A percentile compares a stretch with the other conserved stretches of the same genome.
Conservation (phyloP, 2,888 invertebrate species). For the Amblyteles armatorius region DNA sequence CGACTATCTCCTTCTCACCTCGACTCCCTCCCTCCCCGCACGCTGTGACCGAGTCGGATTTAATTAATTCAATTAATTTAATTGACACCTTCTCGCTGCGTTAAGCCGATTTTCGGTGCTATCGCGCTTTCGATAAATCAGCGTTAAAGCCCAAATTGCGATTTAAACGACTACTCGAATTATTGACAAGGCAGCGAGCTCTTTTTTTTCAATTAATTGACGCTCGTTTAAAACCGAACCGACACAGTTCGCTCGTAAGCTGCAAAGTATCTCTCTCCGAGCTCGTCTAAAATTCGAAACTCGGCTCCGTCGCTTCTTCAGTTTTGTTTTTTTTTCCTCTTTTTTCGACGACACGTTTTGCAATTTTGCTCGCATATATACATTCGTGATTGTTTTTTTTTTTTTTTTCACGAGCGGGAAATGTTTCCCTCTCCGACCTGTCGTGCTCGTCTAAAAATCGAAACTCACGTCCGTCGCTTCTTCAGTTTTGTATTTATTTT, state of each 20-base stretch:
- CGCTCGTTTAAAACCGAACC: not conserved
- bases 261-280: not conserved
- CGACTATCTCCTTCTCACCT: constrained; percentile 15
- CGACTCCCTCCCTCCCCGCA: not conserved
- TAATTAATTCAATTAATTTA: constrained; percentile 61
- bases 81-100: constrained; percentile 18
- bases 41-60: constrained; percentile 10
- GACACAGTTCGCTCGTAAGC: not conserved
- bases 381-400: no score
- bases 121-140: not conserved
- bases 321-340: constrained; percentile 1
- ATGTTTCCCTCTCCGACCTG: no score
- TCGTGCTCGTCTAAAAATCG: no score
- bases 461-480: not conserved
- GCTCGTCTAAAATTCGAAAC: no score
- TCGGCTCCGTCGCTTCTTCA: constrained; percentile 3
- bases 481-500: constrained; percentile 30
- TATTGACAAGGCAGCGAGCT: constrained; percentile 11
- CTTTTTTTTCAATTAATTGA: constrained; percentile 41
- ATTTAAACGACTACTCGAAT: constrained; percentile 1
- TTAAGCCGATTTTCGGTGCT: constrained; percentile 11
- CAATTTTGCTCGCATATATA: constrained; percentile 8
- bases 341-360: no score
- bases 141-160: not conserved
- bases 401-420: no score